Conservation (phyloP, 2,113 vertebrate genomes). For the Henicopernis longicauda region DNA sequence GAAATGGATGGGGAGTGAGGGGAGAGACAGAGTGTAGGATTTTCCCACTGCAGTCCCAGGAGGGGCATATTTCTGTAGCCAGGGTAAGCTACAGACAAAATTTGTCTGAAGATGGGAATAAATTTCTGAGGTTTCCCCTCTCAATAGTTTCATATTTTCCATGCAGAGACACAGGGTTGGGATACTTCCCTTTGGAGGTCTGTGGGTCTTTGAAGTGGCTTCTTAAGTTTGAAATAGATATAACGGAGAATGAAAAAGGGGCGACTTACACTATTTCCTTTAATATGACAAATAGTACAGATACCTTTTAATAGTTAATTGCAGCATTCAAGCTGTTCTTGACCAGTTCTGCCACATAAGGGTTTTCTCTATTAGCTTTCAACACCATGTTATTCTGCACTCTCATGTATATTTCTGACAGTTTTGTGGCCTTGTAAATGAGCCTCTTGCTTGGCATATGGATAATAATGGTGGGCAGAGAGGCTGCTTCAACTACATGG, state of each 20-base stretch:
- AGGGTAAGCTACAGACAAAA: not conserved
- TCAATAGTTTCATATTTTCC: constrained; percentile 11
- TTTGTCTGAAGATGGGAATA: not conserved
- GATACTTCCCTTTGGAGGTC: not conserved
- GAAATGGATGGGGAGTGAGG: not conserved
- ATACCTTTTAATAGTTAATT: not conserved
- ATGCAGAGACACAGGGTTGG: not conserved
- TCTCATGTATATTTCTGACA: not conserved
- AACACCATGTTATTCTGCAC: not conserved
- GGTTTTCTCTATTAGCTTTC: not conserved
- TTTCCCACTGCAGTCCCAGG: not conserved
- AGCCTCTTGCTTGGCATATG: not conserved
- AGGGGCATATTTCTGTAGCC: not conserved
- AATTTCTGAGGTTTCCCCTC: not conserved
- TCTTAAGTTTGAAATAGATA: not conserved
- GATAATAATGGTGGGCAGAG: not conserved
- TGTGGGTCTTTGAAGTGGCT: not conserved
- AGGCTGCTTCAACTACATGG: not conserved
- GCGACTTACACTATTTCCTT: not conserved
- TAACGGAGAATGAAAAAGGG: not conserved
- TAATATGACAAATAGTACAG: not conserved
- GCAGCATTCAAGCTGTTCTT: not conserved
- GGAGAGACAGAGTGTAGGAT: not conserved
- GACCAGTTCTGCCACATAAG: not conserved
- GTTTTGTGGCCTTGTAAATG: not conserved